Percentiles rank a stretch among this genome's conserved stretches.
phyloP scores from a whole-genome alignment of 2,888 invertebrate species.

The Sminthurides aquaticus region DNA sequence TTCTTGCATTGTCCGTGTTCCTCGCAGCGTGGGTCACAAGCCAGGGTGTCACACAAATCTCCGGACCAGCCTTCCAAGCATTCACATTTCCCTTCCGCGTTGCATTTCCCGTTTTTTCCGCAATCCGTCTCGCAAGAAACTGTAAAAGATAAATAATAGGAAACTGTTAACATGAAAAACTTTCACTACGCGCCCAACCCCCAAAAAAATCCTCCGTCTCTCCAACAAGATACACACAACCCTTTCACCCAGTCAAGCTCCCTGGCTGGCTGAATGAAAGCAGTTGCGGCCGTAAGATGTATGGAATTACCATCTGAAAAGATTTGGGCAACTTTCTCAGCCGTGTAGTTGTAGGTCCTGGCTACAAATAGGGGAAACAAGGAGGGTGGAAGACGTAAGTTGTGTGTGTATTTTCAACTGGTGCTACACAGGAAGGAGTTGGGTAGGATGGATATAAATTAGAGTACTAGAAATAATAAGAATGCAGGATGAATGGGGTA shows the following conservation, averaged over 20 bases:
- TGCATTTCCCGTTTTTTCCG: slow-evolving; percentile 87
- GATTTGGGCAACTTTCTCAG: too few relatives aligned
- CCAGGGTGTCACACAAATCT: slow-evolving; percentile 78
- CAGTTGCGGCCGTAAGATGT: too few relatives aligned
- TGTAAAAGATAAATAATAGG: slow-evolving; percentile 50
- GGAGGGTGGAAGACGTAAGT: too few relatives aligned
- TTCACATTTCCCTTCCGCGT: slow-evolving; percentile 75
- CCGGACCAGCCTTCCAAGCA: slow-evolving; percentile 72
- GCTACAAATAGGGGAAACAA: background rate
- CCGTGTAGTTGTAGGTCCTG: too few relatives aligned
- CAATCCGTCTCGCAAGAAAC: slow-evolving; percentile 89
- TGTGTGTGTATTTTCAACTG: too few relatives aligned
- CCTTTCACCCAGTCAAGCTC: too few relatives aligned
- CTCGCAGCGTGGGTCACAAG: slow-evolving; percentile 84
- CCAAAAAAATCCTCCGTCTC: too few relatives aligned
- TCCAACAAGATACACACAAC: too few relatives aligned
- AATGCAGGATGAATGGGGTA: background rate
- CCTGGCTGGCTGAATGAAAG: too few relatives aligned
- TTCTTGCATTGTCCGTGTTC: slow-evolving; percentile 96
- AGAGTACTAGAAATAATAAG: background rate
- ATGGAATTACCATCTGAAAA: background rate
- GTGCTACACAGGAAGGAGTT: too few relatives aligned
- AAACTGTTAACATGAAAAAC: too few relatives aligned
- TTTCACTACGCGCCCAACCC: too few relatives aligned
- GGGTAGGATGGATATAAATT: background rate